Percentiles rank a stretch among this genome's conserved stretches.
Conservation (phyloP, 1,140 invertebrate species). For the Drosophila varians region DNA sequence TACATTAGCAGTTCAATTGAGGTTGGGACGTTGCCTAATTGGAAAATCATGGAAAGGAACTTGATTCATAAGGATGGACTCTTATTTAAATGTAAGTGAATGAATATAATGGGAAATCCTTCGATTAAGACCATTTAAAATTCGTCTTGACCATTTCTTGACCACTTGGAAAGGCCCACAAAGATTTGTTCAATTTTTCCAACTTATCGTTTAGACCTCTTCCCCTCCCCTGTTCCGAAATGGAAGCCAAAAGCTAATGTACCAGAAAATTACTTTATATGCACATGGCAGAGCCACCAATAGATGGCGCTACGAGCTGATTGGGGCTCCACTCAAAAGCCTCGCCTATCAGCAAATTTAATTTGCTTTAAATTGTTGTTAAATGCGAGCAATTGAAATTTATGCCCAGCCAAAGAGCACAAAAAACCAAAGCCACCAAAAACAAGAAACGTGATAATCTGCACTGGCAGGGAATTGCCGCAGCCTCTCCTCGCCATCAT, state of each 20-base stretch:
- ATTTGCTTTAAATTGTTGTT: conserved; percentile 80
- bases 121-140: conserved; percentile 36
- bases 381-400: conserved; percentile 81
- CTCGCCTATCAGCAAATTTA: conserved; percentile 74
- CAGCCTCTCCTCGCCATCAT: conserved; percentile 23
- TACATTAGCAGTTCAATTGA: not conserved
- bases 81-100: too few relatives aligned
- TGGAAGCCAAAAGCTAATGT: conserved; percentile 66
- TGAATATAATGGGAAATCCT: not conserved
- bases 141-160: conserved; percentile 15
- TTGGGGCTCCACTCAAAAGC: conserved; percentile 10
- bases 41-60: not conserved
- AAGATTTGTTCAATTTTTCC: conserved; percentile 42
- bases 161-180: not conserved
- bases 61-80: too few relatives aligned
- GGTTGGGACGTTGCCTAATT: conserved; percentile 11
- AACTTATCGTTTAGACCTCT: conserved; percentile 6
- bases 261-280: conserved; percentile 81
- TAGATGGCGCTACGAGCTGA: conserved; percentile 56
- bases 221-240: conserved; percentile 7
- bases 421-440: conserved; percentile 36
- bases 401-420: conserved; percentile 60
- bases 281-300: conserved; percentile 69
- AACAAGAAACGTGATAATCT: conserved; percentile 67
- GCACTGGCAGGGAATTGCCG: conserved; percentile 19